Evolutionary conservation across 1,140 invertebrate species (phyloP).

Genomic region (Centruroides vittatus): DNA sequence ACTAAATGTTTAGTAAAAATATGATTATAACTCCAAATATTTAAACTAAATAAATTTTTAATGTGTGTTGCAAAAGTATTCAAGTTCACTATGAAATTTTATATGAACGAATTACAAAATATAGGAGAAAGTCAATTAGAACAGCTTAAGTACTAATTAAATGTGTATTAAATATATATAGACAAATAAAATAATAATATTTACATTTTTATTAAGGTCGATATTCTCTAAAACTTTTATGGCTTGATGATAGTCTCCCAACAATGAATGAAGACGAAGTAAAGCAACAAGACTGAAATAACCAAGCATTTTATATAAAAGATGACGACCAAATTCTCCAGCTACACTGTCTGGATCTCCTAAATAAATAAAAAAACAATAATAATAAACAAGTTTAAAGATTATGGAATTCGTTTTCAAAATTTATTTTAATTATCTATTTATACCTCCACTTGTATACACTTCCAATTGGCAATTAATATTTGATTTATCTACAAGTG

Average conservation of each 20-base stretch:
- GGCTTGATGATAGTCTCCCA: slow-evolving; percentile 98
- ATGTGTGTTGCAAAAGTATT: no score
- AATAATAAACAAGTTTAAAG: neutral
- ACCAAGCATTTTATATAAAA: slow-evolving; percentile 97
- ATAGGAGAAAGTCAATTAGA: no score
- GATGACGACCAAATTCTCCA: slow-evolving; percentile 89
- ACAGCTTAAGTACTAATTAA: no score
- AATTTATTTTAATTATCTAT: neutral
- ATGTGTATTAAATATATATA: no score
- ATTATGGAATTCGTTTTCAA: no score
- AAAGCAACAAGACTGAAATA: slow-evolving; percentile 96
- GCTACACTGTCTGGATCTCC: slow-evolving; percentile 92
- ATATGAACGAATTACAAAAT: no score
- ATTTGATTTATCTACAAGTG: slow-evolving; percentile 94
- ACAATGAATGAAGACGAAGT: slow-evolving; percentile 81
- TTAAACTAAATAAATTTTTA: no score
- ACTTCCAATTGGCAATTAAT: slow-evolving; percentile 95
- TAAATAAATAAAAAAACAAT: slow-evolving; percentile 11
- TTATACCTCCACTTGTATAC: slow-evolving; percentile 32
- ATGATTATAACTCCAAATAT: no score
- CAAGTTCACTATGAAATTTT: no score
- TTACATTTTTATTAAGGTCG: slow-evolving; percentile 84
- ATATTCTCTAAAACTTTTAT: slow-evolving; percentile 96
- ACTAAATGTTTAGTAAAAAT: no score
- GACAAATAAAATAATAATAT: neutral